These are phyloP conservation scores for Brienomyrus brachyistius DNA, from an alignment of 2,113 vertebrate species.

Conservation along the genomic window DNA sequence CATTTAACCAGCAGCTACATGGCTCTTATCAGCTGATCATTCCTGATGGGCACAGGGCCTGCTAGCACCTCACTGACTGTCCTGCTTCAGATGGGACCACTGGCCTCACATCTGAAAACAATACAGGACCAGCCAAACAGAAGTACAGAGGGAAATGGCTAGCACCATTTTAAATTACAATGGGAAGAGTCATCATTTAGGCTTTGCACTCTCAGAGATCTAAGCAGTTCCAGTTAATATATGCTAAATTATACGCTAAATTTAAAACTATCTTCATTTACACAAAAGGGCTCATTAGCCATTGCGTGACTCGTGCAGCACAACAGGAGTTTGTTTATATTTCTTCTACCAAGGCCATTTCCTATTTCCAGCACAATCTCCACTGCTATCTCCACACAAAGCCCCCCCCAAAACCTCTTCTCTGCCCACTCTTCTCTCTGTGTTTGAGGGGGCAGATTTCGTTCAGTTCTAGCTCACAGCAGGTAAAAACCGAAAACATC, in stretches of 20 bases:
- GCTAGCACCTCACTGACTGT: neutral
- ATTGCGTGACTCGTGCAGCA: neutral
- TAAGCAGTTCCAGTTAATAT: neutral
- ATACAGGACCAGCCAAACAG: neutral
- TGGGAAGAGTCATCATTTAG: neutral
- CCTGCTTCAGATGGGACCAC: neutral
- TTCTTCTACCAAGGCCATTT: neutral
- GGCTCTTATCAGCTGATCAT: neutral
- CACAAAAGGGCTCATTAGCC: neutral
- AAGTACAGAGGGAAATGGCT: neutral
- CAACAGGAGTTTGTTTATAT: conserved; percentile 2
- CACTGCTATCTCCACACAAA: neutral
- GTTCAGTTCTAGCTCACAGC: neutral
- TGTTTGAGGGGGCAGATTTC: neutral
- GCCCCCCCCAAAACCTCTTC: neutral
- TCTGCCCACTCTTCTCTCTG: neutral
- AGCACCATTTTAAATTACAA: neutral
- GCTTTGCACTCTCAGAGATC: neutral
- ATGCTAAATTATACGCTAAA: neutral
- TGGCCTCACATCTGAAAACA: neutral
- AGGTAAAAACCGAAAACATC: neutral
- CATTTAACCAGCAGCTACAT: neutral
- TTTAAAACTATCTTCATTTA: neutral
- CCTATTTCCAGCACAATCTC: neutral
- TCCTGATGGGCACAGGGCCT: neutral